phyloP scores from a whole-genome alignment of 2,888 invertebrate species.

The Noctua pronuba region DNA sequence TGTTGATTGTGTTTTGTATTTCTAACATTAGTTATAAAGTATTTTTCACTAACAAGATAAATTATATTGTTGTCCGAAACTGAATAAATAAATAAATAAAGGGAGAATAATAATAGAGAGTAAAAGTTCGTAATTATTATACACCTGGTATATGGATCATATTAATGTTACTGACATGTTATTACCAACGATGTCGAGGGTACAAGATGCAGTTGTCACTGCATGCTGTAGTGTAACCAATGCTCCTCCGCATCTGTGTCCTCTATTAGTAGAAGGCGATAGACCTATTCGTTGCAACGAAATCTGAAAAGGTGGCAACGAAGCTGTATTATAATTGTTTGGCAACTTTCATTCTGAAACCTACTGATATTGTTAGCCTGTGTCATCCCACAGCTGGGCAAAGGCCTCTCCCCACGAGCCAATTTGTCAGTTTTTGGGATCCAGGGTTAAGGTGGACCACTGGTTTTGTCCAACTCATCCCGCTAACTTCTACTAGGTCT shows the following conservation, averaged over 20 bases:
- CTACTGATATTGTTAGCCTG: neutral
- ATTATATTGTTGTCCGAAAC: too few species aligned
- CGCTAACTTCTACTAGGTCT: neutral
- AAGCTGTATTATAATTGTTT: too few species aligned
- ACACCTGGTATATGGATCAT: neutral
- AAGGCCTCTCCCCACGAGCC: neutral
- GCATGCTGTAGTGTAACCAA: slow-evolving; percentile 67
- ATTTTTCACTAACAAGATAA: too few species aligned
- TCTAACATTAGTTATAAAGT: too few species aligned
- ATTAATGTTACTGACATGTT: slow-evolving; percentile 3
- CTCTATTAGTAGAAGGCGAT: slow-evolving; percentile 34
- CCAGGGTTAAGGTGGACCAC: neutral
- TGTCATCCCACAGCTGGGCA: neutral
- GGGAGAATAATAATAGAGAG: neutral
- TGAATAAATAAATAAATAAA: too few species aligned
- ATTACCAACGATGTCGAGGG: slow-evolving; percentile 53
- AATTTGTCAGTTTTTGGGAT: neutral
- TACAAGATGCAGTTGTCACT: slow-evolving; percentile 69
- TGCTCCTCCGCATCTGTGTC: slow-evolving; percentile 71
- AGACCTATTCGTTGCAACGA: slow-evolving; percentile 65
- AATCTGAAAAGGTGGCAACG: slow-evolving; percentile 56
- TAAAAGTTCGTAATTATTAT: neutral
- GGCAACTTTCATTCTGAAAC: neutral
- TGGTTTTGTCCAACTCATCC: neutral
- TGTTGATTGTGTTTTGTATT: too few species aligned